phyloP scores from a whole-genome alignment of 2,113 vertebrate genomes.

The Megaleporinus macrocephalus region DNA sequence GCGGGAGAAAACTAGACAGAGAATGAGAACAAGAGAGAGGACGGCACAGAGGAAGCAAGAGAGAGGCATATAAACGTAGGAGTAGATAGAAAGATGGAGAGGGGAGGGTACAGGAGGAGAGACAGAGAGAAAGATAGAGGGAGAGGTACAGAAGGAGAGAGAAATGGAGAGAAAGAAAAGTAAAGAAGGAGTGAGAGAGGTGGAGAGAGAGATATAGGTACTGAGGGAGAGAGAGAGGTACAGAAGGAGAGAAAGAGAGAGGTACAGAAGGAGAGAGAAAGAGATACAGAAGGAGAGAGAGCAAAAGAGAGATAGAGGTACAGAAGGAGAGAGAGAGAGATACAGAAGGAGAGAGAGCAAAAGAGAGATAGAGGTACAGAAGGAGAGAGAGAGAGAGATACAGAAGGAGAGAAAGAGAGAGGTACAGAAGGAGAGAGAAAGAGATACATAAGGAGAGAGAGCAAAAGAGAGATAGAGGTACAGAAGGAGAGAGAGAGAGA shows the following conservation, averaged over 20 bases:
- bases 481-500: neutral
- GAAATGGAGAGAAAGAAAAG: no score
- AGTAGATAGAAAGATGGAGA: neutral
- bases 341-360: no score
- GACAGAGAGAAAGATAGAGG: neutral
- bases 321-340: neutral
- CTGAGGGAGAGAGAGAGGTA: neutral
- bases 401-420: conserved; percentile 22
- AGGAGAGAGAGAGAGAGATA: no score
- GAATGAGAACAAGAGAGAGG: neutral
- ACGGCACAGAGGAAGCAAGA: neutral
- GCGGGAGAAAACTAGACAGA: neutral
- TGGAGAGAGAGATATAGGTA: no score
- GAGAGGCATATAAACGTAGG: no score
- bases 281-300: neutral
- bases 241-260: neutral
- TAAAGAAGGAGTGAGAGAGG: conserved; percentile 21
- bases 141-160: no score
- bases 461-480: neutral
- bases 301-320: neutral
- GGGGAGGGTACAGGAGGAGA: no score
- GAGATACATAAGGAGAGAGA: neutral
- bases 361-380: neutral
- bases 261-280: neutral
- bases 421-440: neutral